These are phyloP conservation scores for Shinisaurus crocodilurus DNA, from an alignment of 2,113 vertebrate species.

Conservation along the genomic window DNA sequence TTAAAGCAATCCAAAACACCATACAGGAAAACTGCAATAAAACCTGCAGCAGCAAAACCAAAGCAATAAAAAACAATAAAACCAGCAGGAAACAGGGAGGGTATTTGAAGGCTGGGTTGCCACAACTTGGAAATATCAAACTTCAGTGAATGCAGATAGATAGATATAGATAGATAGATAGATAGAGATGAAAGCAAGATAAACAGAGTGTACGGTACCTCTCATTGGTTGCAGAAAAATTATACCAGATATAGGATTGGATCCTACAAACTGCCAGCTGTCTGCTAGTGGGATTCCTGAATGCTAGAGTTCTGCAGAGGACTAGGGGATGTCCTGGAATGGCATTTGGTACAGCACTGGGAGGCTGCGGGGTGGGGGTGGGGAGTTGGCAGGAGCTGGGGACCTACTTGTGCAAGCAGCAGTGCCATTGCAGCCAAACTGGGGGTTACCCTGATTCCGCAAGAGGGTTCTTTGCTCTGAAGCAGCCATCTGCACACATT, in stretches of 20 bases:
- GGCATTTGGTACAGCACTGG: neutral
- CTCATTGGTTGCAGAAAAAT: neutral
- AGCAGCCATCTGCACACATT: neutral
- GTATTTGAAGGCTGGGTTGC: neutral
- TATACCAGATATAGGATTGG: neutral
- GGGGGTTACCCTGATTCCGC: neutral
- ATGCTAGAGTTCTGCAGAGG: neutral
- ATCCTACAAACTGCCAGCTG: neutral
- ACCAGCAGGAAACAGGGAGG: neutral
- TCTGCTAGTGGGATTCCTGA: neutral
- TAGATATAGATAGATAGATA: neutral
- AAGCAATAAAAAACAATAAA: constrained; percentile 4
- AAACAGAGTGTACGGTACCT: neutral
- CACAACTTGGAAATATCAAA: neutral
- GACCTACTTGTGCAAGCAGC: neutral
- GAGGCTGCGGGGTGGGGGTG: too few species aligned
- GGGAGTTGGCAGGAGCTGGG: neutral
- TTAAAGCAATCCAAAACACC: neutral
- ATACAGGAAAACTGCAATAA: constrained; percentile 3
- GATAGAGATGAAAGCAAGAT: neutral
- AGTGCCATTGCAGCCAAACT: neutral
- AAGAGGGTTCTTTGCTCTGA: neutral
- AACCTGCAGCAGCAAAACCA: neutral
- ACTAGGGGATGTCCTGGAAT: too few species aligned
- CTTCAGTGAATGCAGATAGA: neutral